phyloP scores from a whole-genome alignment of 2,113 vertebrate genomes.

The Speoplatyrhinus poulsoni region DNA sequence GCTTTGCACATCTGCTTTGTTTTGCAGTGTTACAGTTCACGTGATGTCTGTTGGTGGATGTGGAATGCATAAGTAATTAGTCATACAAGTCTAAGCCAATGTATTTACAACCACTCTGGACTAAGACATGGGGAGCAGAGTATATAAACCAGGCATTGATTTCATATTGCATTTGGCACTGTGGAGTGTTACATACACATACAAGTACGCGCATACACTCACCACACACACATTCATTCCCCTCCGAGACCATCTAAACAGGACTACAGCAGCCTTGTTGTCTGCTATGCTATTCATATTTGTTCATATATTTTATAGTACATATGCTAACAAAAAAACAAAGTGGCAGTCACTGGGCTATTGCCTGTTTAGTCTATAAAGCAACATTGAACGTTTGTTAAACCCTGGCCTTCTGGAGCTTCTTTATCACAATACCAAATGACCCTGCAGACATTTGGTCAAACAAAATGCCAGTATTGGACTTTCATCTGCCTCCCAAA shows the following conservation, averaged over 20 bases:
- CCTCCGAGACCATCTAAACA: slow-evolving; percentile 1
- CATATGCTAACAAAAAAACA: too few species aligned
- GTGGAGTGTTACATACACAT: neutral
- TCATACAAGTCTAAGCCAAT: neutral
- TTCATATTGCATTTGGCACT: slow-evolving; percentile 27
- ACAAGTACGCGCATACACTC: neutral
- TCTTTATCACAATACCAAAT: too few species aligned
- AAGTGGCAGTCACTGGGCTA: too few species aligned
- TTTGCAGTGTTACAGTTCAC: slow-evolving; percentile 40
- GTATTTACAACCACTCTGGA: slow-evolving; percentile 11
- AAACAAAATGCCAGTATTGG: too few species aligned
- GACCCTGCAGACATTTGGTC: too few species aligned
- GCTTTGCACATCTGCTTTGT: slow-evolving; percentile 12
- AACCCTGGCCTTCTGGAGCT: too few species aligned
- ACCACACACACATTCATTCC: neutral
- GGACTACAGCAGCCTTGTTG: neutral
- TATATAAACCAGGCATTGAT: neutral
- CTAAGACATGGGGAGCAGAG: slow-evolving; percentile 5
- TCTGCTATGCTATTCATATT: too few species aligned
- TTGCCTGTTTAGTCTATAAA: too few species aligned
- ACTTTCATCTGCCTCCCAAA: too few species aligned
- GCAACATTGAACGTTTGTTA: too few species aligned
- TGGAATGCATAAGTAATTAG: neutral
- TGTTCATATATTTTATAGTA: too few species aligned
- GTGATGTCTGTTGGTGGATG: slow-evolving; percentile 9